A percentile compares a stretch with the other conserved stretches of the same genome.
phyloP scores from a whole-genome alignment of 2,888 invertebrate genomes.

The Pyrgus malvae region DNA sequence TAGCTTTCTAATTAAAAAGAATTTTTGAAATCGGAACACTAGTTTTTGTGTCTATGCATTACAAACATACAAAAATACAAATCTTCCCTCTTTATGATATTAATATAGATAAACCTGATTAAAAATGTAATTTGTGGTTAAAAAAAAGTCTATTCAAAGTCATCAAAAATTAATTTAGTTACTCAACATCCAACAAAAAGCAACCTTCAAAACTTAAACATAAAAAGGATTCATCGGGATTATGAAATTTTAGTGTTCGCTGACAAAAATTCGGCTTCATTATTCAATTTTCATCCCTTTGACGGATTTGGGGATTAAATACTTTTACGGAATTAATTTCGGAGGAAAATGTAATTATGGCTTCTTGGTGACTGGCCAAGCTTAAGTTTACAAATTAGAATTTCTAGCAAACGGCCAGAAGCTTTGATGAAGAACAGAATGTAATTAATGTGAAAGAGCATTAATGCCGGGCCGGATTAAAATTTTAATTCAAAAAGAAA shows the following conservation, averaged over 20 bases:
- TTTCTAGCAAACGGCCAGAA: neutral
- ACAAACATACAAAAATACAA: too few species aligned
- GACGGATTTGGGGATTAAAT: slow-evolving; percentile 22
- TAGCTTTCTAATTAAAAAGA: too few species aligned
- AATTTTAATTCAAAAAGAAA: neutral
- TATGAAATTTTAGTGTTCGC: slow-evolving; percentile 11
- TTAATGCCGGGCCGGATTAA: neutral
- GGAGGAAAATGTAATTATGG: slow-evolving; percentile 10
- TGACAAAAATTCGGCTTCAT: slow-evolving; percentile 20
- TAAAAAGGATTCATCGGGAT: slow-evolving; percentile 5
- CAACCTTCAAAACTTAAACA: neutral
- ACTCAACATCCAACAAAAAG: too few species aligned
- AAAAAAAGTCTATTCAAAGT: too few species aligned
- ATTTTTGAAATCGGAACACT: too few species aligned
- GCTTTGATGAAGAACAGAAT: neutral
- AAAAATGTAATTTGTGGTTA: too few species aligned
- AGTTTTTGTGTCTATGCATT: too few species aligned
- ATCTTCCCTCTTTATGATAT: too few species aligned
- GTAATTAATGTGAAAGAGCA: slow-evolving; percentile 5
- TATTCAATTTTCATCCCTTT: slow-evolving; percentile 21
- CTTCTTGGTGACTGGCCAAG: slow-evolving; percentile 2
- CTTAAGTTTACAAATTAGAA: slow-evolving; percentile 8
- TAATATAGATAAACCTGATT: too few species aligned
- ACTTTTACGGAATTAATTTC: slow-evolving; percentile 18
- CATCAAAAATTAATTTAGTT: too few species aligned